Evolutionary conservation across 2,888 invertebrate species (phyloP).

Genomic region (Sesamia inferens): DNA sequence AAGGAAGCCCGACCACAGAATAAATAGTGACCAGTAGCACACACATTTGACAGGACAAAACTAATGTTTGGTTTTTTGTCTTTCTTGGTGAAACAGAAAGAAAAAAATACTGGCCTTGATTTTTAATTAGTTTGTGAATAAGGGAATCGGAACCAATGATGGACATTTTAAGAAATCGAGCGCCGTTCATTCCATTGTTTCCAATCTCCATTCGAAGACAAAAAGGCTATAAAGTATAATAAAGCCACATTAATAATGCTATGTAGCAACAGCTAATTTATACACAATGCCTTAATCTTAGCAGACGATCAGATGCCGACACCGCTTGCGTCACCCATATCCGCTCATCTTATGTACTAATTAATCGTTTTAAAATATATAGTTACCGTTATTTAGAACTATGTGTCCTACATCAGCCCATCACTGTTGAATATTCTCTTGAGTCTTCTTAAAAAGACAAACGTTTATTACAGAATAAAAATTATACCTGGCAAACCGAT

Average conservation of each 20-base stretch:
- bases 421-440: background rate
- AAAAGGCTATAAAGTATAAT: constrained; percentile 26
- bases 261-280: constrained; percentile 32
- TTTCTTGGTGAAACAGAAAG: too few species aligned
- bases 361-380: constrained; percentile 34
- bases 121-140: too few species aligned
- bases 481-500: too few species aligned
- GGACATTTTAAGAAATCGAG: constrained; percentile 14
- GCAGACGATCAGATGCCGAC: constrained; percentile 41
- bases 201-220: constrained; percentile 10
- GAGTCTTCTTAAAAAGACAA: background rate
- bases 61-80: too few species aligned
- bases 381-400: constrained; percentile 11
- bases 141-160: background rate
- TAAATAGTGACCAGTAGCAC: too few species aligned
- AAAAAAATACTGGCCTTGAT: too few species aligned
- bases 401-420: background rate
- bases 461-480: background rate
- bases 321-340: constrained; percentile 50
- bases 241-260: constrained; percentile 27
- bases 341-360: constrained; percentile 33
- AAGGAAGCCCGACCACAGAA: too few species aligned
- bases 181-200: constrained; percentile 13
- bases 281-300: constrained; percentile 50
- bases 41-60: too few species aligned